Percentiles rank a stretch among this genome's conserved stretches.
These are phyloP conservation scores for Diadegma fenestrale DNA, from an alignment of 2,888 invertebrate species.

Conservation along the genomic window DNA sequence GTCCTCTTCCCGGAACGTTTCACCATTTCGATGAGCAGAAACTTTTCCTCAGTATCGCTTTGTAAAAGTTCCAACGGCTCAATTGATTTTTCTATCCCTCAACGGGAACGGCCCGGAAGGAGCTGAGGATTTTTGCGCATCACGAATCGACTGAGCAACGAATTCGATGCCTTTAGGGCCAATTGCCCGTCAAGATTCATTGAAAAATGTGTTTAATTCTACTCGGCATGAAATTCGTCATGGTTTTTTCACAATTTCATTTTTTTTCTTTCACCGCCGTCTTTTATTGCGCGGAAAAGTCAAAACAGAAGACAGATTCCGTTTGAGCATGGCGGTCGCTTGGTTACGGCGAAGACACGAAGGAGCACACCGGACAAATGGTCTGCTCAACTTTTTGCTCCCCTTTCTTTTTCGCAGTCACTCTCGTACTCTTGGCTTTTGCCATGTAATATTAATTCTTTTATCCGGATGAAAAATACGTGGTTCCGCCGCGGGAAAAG, in stretches of 20 bases:
- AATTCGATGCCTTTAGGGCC: slow-evolving; percentile 52
- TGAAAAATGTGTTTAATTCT: slow-evolving; percentile 81
- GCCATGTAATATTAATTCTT: slow-evolving; percentile 68
- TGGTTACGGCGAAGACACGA: slow-evolving; percentile 43
- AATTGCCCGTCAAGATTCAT: slow-evolving; percentile 77
- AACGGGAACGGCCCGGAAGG: neutral
- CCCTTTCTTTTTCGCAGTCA: slow-evolving; percentile 15
- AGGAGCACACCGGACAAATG: slow-evolving; percentile 56
- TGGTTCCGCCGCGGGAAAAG: slow-evolving; percentile 38
- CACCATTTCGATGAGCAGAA: slow-evolving; percentile 66
- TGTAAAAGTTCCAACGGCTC: slow-evolving; percentile 57
- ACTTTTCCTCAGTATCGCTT: slow-evolving; percentile 57
- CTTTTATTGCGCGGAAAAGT: slow-evolving; percentile 6
- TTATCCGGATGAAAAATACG: slow-evolving; percentile 69
- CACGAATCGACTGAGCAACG: slow-evolving; percentile 25
- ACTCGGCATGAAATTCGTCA: slow-evolving; percentile 59
- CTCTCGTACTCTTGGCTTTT: slow-evolving; percentile 30
- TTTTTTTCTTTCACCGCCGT: slow-evolving; percentile 63
- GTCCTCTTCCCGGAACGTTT: slow-evolving; percentile 52
- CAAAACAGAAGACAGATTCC: slow-evolving; percentile 31
- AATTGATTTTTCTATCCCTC: slow-evolving; percentile 62
- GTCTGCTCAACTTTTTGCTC: slow-evolving; percentile 6
- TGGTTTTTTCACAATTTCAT: slow-evolving; percentile 70
- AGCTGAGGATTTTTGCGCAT: slow-evolving; percentile 2
- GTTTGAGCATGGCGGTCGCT: slow-evolving; percentile 24